A percentile compares a stretch with the other conserved stretches of the same genome.
Conservation (phyloP, 2,888 invertebrate species). For the Hyposoter dolosus region DNA sequence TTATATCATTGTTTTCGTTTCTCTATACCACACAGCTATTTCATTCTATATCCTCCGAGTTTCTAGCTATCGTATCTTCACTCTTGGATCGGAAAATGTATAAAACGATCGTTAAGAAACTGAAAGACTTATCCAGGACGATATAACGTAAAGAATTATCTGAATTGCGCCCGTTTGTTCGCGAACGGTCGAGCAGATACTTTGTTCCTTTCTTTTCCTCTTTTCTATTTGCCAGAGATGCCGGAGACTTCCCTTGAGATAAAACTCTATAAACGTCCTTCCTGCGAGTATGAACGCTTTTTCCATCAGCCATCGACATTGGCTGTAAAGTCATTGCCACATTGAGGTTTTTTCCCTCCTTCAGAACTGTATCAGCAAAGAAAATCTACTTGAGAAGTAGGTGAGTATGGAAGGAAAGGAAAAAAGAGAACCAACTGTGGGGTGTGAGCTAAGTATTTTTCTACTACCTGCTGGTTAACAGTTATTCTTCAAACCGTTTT, state of each 20-base stretch:
- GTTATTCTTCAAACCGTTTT: conserved; percentile 4
- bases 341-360: conserved; percentile 7
- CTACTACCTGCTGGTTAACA: conserved; percentile 9
- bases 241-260: conserved; percentile 21
- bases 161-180: conserved; percentile 19
- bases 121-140: conserved; percentile 4
- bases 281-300: conserved; percentile 9
- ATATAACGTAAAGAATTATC: background rate
- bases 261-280: conserved; percentile 30
- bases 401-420: background rate
- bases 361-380: background rate
- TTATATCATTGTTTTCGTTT: conserved; percentile 1
- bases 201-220: background rate
- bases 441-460: background rate
- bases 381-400: background rate
- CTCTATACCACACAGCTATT: background rate
- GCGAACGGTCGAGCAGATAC: background rate
- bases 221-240: conserved; percentile 1
- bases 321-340: conserved; percentile 50
- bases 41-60: conserved; percentile 8
- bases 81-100: conserved; percentile 4
- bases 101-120: background rate
- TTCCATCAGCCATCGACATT: conserved; percentile 24
- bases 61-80: background rate
- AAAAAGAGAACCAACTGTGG: background rate